Base-by-base conservation (phyloP, 1,140 invertebrate species). In the Asbolus verrucosus region DNA sequence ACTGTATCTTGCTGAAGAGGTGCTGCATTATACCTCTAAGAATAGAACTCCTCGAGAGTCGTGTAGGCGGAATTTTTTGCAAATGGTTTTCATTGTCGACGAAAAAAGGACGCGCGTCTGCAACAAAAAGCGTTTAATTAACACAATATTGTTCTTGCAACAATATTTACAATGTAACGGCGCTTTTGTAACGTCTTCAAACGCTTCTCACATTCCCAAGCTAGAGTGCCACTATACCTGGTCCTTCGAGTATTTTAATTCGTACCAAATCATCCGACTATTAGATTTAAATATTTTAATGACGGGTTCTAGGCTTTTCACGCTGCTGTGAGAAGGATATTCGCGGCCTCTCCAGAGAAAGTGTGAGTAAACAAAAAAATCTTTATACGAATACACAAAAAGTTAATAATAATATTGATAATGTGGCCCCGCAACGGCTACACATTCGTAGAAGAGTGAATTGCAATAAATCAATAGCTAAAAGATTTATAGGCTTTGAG, bases 1-100 rank as follows among this genome's bases (percentile, higher is more conserved):
- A 54, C 46, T 54, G 46, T 54, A 54, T 13, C 46, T 19, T 9
- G n/a, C 11, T 54, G 46, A 54, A 54, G 46, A 54, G 46, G 19
- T 19, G 41, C 41, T 46, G 41, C 18, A 8, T n/a, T n/a, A n/a
- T n/a, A n/a, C n/a, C n/a, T n/a, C 21, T 13, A 27, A 54, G 46
- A 46, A 54, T 54, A 13, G 16, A 13, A 6, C 6, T 46, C 9
- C 11, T 36, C 5, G 11, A 54, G 46, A 54, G 46, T 9, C n/a
- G 46, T 19, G 46, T 54, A 14, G 46, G 46, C 19, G 46, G 46
- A 54, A 14, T 54, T 54, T 54, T 54, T 6, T n/a, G 46, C 19
- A 54, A 24, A 50, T 18, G n/a, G 43, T 36, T 36, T n/a, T 11
- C 33, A n/a, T 11, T 36, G 33, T 36, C 6, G 6, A 36, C 5